Percentiles rank a stretch among this genome's conserved stretches.
phyloP scores from a whole-genome alignment of 2,113 vertebrate genomes.

The Microcebus murinus region DNA sequence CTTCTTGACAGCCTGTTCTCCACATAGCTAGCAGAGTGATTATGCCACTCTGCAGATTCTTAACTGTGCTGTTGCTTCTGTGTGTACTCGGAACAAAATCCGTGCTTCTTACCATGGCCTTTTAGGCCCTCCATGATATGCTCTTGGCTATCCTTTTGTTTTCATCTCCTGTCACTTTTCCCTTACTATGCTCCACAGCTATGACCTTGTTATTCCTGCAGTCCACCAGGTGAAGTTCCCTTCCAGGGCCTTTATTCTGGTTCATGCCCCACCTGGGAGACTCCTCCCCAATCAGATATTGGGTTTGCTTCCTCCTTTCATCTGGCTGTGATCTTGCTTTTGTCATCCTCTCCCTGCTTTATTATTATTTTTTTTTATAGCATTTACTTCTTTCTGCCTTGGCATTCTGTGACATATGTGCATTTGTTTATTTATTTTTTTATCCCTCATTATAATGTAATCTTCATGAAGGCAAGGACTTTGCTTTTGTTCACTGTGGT shows the following conservation, averaged over 20 bases:
- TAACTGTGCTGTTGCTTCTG: background rate
- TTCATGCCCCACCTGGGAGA: background rate
- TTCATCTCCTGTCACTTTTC: background rate
- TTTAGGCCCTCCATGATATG: background rate
- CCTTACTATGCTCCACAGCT: background rate
- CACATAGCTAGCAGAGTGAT: background rate
- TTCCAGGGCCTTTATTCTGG: background rate
- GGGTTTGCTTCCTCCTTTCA: background rate
- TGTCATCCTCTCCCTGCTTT: background rate
- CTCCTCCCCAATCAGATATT: background rate
- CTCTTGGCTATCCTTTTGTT: background rate
- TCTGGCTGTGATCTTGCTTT: background rate
- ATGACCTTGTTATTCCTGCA: background rate
- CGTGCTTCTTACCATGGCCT: background rate
- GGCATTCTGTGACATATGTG: background rate
- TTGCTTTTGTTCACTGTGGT: background rate
- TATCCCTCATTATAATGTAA: background rate
- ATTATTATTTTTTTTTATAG: background rate
- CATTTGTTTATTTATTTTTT: background rate
- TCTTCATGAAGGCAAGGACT: background rate
- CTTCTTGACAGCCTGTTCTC: background rate
- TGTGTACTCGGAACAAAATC: background rate
- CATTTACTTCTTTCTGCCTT: background rate
- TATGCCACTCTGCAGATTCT: background rate
- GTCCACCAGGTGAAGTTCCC: background rate